Evolutionary conservation across 2,888 invertebrate genomes (phyloP).

Genomic region (Gymnosoma rotundatum): DNA sequence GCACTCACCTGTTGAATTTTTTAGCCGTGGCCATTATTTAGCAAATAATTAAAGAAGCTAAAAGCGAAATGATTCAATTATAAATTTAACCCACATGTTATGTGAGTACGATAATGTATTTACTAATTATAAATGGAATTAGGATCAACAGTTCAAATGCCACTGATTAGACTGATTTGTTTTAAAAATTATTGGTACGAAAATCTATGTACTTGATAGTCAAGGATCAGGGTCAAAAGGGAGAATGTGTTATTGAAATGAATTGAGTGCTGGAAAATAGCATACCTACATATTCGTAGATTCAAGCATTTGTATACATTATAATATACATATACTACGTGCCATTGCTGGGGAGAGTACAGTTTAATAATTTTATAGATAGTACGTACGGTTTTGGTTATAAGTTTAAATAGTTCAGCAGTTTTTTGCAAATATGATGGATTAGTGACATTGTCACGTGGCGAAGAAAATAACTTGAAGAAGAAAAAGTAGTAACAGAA

Average conservation of each 20-base stretch:
- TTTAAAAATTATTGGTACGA: too few species aligned
- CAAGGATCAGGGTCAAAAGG: constrained; percentile 14
- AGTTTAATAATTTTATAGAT: constrained; percentile 32
- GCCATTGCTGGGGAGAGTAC: not conserved
- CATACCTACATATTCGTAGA: constrained; percentile 4
- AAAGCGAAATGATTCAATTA: not conserved
- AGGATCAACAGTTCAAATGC: not conserved
- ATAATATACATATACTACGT: too few species aligned
- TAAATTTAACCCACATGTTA: not conserved
- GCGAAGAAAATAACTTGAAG: constrained; percentile 43
- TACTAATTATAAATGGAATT: not conserved
- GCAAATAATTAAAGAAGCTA: not conserved
- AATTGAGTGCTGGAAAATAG: constrained; percentile 35
- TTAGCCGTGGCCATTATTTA: too few species aligned
- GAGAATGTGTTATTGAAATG: constrained; percentile 14
- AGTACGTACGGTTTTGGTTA: constrained; percentile 52
- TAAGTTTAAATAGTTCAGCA: constrained; percentile 20
- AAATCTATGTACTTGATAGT: not conserved
- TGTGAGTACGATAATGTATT: not conserved
- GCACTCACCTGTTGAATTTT: too few species aligned
- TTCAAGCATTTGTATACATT: too few species aligned
- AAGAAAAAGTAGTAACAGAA: constrained; percentile 38
- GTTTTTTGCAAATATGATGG: constrained; percentile 32
- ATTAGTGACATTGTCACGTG: constrained; percentile 38
- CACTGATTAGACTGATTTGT: not conserved